phyloP scores from a whole-genome alignment of 1,140 invertebrate species.

The Drosophila serrata region DNA sequence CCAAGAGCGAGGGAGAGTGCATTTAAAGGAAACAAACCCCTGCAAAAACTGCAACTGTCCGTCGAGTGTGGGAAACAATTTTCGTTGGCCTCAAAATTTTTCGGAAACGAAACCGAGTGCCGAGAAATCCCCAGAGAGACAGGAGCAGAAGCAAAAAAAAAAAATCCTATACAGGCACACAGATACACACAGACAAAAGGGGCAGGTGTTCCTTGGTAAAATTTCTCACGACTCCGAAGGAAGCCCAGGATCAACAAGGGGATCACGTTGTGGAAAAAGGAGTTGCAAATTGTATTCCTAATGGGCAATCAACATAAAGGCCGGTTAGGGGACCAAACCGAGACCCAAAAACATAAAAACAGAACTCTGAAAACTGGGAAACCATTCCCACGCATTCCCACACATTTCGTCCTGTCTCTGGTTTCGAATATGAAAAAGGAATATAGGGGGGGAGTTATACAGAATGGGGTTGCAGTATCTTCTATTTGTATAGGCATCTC shows the following conservation, averaged over 20 bases:
- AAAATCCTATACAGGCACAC: constrained; percentile 13
- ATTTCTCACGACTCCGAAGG: constrained; percentile 82
- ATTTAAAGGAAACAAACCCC: constrained; percentile 72
- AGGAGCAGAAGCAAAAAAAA: too few species aligned
- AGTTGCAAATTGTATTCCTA: constrained; percentile 83
- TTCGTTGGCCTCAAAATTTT: constrained; percentile 76
- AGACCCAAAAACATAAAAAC: constrained; percentile 3
- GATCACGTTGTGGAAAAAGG: constrained; percentile 66
- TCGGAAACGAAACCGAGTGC: constrained; percentile 76
- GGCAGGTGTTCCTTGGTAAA: constrained; percentile 83
- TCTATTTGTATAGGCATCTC: constrained; percentile 67
- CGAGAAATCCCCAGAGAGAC: constrained; percentile 41
- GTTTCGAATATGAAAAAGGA: constrained; percentile 33
- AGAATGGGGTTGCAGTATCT: constrained; percentile 36
- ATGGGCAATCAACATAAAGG: constrained; percentile 79
- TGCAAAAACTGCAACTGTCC: constrained; percentile 78
- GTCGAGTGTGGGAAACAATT: constrained; percentile 84
- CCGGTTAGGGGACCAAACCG: constrained; percentile 14
- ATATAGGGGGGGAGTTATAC: background rate
- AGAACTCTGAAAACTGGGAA: constrained; percentile 11
- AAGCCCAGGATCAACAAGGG: constrained; percentile 62
- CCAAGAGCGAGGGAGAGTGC: constrained; percentile 49
- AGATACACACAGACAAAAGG: constrained; percentile 49
- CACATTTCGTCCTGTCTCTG: constrained; percentile 68
- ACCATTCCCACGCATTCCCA: constrained; percentile 74